Conservation (phyloP, 2,797 vertebrate genomes). For the Hippopotamyrus pictus region DNA sequence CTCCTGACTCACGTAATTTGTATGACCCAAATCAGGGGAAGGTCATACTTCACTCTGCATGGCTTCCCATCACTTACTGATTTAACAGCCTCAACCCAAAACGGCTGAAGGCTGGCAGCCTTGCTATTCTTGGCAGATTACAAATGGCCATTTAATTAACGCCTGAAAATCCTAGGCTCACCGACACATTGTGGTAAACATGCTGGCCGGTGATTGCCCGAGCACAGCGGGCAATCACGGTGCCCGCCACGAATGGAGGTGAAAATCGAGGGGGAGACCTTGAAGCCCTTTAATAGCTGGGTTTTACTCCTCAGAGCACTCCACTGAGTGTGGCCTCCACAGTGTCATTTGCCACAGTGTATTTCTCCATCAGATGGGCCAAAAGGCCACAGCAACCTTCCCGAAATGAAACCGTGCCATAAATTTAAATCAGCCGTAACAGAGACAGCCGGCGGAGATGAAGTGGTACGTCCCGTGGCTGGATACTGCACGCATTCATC, state of each 20-base stretch:
- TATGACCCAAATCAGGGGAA: neutral
- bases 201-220: conserved; percentile 16
- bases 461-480: neutral
- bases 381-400: conserved; percentile 17
- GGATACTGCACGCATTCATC: neutral
- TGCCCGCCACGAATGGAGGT: conserved; percentile 26
- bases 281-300: conserved; percentile 26
- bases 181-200: neutral
- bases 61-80: neutral
- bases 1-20: neutral
- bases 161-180: neutral
- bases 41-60: neutral
- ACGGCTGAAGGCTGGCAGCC: neutral
- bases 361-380: conserved; percentile 36
- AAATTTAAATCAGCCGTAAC: conserved; percentile 24
- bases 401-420: neutral
- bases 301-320: conserved; percentile 23
- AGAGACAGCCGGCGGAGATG: neutral
- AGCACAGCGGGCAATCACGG: conserved; percentile 7
- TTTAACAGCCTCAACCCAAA: neutral
- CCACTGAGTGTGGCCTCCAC: conserved; percentile 34
- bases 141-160: conserved; percentile 15
- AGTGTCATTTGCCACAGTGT: conserved; percentile 33
- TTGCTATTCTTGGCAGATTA: neutral
- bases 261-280: conserved; percentile 25